Percentiles rank a stretch among this genome's conserved stretches.
Evolutionary conservation across 2,888 invertebrate species (phyloP).

Genomic region (Ferdinandea cuprea): DNA sequence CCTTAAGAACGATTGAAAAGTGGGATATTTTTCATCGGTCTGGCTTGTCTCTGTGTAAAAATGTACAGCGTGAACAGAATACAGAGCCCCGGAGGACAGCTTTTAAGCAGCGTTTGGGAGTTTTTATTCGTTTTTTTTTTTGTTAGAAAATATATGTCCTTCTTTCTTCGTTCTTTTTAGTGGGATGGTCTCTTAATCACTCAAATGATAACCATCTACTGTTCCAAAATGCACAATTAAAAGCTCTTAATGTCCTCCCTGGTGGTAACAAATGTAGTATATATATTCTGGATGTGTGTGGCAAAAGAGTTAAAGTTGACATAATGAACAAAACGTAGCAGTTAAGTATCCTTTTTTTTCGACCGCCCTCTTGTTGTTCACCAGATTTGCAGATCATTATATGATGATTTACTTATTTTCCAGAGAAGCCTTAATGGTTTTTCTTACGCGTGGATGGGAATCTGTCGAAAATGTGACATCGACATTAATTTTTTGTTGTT

Average conservation of each 20-base stretch:
- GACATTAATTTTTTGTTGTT: no score
- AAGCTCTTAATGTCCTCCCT: slow-evolving; percentile 33
- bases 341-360: slow-evolving; percentile 27
- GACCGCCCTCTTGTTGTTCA: background rate
- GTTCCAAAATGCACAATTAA: no score
- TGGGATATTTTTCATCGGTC: slow-evolving; percentile 19
- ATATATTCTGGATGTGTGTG: slow-evolving; percentile 51
- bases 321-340: slow-evolving; percentile 28
- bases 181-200: slow-evolving; percentile 25
- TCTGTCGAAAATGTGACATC: background rate
- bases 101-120: slow-evolving; percentile 17
- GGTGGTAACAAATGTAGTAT: slow-evolving; percentile 34
- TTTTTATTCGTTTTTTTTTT: background rate
- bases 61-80: slow-evolving; percentile 2
- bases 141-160: background rate
- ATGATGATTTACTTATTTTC: slow-evolving; percentile 31
- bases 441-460: slow-evolving; percentile 4
- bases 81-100: background rate
- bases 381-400: slow-evolving; percentile 22
- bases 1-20: slow-evolving; percentile 31
- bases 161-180: background rate
- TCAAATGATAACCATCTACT: slow-evolving; percentile 26
- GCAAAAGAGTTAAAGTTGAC: slow-evolving; percentile 59
- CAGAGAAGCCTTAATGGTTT: slow-evolving; percentile 29
- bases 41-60: slow-evolving; percentile 16